These are phyloP conservation scores for Passer montanus DNA, from an alignment of 2,113 vertebrate species.

Conservation along the genomic window DNA sequence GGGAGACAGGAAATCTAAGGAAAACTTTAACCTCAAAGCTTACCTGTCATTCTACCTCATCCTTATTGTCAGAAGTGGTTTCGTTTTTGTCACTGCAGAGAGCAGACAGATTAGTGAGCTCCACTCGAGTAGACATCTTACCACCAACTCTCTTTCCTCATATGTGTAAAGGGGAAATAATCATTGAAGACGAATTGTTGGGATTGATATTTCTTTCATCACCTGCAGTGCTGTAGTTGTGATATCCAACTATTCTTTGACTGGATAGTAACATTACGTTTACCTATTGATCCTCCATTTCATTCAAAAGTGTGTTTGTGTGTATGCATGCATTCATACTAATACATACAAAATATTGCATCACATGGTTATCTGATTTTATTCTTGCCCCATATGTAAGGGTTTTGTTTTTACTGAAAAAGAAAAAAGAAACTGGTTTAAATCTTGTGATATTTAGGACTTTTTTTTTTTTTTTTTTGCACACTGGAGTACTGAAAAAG, in stretches of 20 bases:
- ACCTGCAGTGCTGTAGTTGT: neutral
- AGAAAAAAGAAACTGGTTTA: neutral
- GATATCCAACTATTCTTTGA: neutral
- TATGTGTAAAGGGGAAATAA: neutral
- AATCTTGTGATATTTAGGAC: neutral
- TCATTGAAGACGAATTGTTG: neutral
- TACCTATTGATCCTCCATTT: neutral
- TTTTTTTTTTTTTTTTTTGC: neutral
- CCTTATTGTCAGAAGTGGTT: neutral
- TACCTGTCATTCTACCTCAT: neutral
- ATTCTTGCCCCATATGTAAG: neutral
- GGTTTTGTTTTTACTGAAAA: neutral
- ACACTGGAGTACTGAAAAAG: neutral
- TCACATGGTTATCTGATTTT: neutral
- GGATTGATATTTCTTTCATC: neutral
- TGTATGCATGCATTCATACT: neutral
- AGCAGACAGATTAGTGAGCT: neutral
- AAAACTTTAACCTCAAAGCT: neutral
- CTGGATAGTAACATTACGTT: neutral
- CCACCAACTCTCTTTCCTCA: neutral
- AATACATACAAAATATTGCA: neutral
- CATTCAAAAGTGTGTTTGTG: neutral
- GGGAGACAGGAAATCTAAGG: neutral
- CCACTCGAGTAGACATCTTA: neutral
- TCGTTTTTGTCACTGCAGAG: neutral